A percentile compares a stretch with the other conserved stretches of the same genome.
Evolutionary conservation across 2,113 vertebrate species (phyloP).

Genomic region (Notothenia coriiceps): DNA sequence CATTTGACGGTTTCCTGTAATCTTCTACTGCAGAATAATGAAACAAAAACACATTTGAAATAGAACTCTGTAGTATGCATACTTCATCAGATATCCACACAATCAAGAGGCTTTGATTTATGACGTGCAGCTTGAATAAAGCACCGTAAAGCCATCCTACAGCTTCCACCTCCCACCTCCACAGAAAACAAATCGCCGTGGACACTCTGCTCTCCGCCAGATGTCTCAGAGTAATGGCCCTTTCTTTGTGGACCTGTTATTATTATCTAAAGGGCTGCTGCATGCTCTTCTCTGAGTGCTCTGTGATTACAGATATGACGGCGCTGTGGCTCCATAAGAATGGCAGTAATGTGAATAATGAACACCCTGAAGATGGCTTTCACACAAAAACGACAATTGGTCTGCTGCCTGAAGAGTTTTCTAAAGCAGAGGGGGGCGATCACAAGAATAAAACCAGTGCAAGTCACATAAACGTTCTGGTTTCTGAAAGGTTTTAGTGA

Average conservation of each 20-base stretch:
- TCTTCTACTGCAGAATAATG: slow-evolving; percentile 17
- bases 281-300: slow-evolving; percentile 26
- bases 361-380: slow-evolving; percentile 22
- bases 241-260: slow-evolving; percentile 62
- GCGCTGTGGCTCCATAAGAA: slow-evolving; percentile 16
- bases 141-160: slow-evolving; percentile 35
- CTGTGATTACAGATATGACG: slow-evolving; percentile 10
- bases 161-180: slow-evolving; percentile 54
- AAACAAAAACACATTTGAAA: not conserved
- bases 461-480: not conserved
- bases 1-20: slow-evolving; percentile 19
- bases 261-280: slow-evolving; percentile 8
- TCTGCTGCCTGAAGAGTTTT: slow-evolving; percentile 5
- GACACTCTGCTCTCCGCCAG: slow-evolving; percentile 65
- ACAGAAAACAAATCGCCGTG: slow-evolving; percentile 55
- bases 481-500: not conserved
- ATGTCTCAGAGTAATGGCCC: slow-evolving; percentile 57
- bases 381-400: not conserved
- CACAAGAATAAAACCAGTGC: not conserved
- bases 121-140: slow-evolving; percentile 35
- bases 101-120: slow-evolving; percentile 45
- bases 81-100: slow-evolving; percentile 32
- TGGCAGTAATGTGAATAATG: slow-evolving; percentile 26
- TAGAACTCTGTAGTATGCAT: not conserved
- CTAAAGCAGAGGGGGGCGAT: not conserved